Evolutionary conservation across 2,888 invertebrate species (phyloP), one percentile per base, ranked within the genome.

Genomic region (Torymus tubicola): DNA sequence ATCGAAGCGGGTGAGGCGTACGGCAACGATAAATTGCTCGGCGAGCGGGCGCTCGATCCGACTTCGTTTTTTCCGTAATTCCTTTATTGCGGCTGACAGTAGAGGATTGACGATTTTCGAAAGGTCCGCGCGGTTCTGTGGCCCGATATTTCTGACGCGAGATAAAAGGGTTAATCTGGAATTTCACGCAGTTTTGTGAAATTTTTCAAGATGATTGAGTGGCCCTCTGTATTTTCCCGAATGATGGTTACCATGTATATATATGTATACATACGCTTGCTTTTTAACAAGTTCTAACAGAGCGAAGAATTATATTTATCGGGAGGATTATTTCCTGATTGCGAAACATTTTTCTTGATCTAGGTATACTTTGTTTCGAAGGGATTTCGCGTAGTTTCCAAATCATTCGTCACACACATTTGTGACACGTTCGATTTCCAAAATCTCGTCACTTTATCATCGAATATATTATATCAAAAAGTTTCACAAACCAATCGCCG

Each of bases 81-180:
- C 79, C 74, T 79, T 79, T 79, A 79, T 79, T 79, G 69, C 79
- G 57, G 63, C 57, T 79, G 79, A 74, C 79, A 79, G 71, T 50
- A 16, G 42, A 78, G 78, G 78, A 78, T 78, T 78, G 55, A 78
- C 74, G 74, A 79, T 74, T 69, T 79, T 74, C 52, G 58, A 79
- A 69, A 68, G 68, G 52, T 24, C 31, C 53, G 13, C 18, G 31
- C 2, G 1, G 60, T 12, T 57, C 13, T 50, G 57, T 52, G 67
- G 55, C 31, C 31, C 31, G 60, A 68, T 73, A 63, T 73, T 67
- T 73, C 57, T 73, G 65, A 72, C 71, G 63, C 70, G 55, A 31
- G 57, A 63, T 60, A 11, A 71, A 65, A 52, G 58, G 63, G 53
- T 63, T 70, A 71, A 71, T 60, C 58, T 31, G 58, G n/a, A 65